Base-by-base conservation (phyloP, 2,113 vertebrate genomes). In the Saimiri boliviensis region DNA sequence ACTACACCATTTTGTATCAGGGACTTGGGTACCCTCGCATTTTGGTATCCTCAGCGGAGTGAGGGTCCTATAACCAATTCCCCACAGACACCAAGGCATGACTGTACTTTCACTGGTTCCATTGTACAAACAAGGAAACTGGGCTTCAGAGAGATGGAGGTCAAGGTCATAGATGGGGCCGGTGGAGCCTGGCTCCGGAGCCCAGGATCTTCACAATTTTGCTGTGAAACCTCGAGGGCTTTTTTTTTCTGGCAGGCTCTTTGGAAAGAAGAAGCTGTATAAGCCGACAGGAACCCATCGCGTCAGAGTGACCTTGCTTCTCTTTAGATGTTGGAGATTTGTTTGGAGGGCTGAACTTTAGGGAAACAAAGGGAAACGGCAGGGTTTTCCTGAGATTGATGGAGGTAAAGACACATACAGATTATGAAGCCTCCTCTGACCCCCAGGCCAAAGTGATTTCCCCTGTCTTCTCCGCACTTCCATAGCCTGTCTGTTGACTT, bases 281-380 rank as follows among this genome's bases (percentile, higher is more conserved):
- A 63, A 86, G n/a, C 42, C 52, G 40, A 32, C 27, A 56, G 56
- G 45, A 37, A 52, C 32, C 7, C 47, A 23, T 52, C 0, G 0
- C 17, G 1, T 8, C 32, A 32, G 45, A 42, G 77, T 30, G 32
- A 49, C 79, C 68, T 73, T 35, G 37, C 32, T 94, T 90, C 56
- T 91, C 86, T 91, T 54, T 12, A 12, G 32, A 54, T 35, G 80
- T 42, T 20, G 77, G 52, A 90, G 82, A 70, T 66, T 49, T 89
- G 42, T 73, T 42, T 52, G 37, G 35, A 88, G 66, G 83, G 32
- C 49, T 49, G 32, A 82, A 21, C 68, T 68, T 91, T 60, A 6
- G 81, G 21, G 25, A 83, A 20, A 37, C 3, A 70, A 2, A 58
- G 83, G 83, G 74, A 79, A 54, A 79, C 30, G 54, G 47, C 63